Evolutionary conservation across 2,888 invertebrate genomes (phyloP), one percentile per base, ranked within the genome.

Genomic region (Caenorhabditis macrosperma): DNA sequence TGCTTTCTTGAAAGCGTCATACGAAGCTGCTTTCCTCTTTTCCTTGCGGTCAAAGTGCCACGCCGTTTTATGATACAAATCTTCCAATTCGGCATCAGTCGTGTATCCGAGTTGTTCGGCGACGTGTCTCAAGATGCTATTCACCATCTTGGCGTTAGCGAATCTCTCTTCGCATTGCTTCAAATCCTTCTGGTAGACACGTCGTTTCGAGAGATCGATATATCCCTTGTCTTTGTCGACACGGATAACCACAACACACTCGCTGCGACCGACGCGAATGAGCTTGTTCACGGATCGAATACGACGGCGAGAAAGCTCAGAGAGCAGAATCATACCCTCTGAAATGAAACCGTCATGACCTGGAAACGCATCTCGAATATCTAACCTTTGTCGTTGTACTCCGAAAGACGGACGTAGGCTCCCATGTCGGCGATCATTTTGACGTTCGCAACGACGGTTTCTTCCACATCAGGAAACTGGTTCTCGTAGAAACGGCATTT

Each of bases 191-290:
- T 95, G 94, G 0, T 97, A 97, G 1, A 99, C 99, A 92, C 99
- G 94, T 91, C 99, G 94, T 92, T 99, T 99, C 82, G 98, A 99
- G 88, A 99, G 93, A 94, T 99, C 99, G 91, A 99, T 99, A 92
- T 99, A 99, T 90, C 95, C 99, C 93, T 99, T 99, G 90, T 99
- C 97, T 93, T 97, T 97, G 91, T 99, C 99, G 24, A 99, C 99
- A 92, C 99, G 90, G 91, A 99, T 98, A 75, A 99, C 99, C 55
- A 99, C 97, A 17, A 99, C 99, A 28, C 97, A 98, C 92, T 99
- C 99, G 63, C 95, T 97, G 92, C 98, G 95, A 50, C 99, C 99
- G 61, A 99, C 97, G 86, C 98, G 94, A 91, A 99, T 98, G 88
- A 99, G 93, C 93, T 99, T 99, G 92, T 99, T 99, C 91, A 99